Base-by-base conservation (phyloP, 2,888 invertebrate species). In the Macrophya alboannulata region DNA sequence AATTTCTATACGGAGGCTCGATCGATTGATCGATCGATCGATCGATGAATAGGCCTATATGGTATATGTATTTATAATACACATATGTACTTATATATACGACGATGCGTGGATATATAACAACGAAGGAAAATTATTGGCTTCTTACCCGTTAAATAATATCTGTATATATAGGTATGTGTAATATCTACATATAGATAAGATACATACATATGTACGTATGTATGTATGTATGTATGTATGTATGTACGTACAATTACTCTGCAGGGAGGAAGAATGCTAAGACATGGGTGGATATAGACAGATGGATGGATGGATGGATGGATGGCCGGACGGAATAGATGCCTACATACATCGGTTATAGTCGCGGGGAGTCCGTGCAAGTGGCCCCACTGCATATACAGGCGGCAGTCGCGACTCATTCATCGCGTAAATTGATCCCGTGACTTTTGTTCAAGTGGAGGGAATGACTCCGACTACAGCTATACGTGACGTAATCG, bases 401-500 rank as follows among this genome's bases (percentile, higher is more conserved):
- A 31, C 31, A 31, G n/a, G 17, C 21, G 21, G 62, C 62, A 12
- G 62, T 55, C 71, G n/a, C 71, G n/a, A 21, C 51, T 40, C 90
- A 90, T 89, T 89, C 88, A 86, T 77, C 77, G 89, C 89, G 89
- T 89, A 90, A 91, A 92, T 91, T 91, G 90, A 92, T 91, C 90
- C 89, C 89, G 88, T 89, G 90, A 90, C 91, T 90, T 87, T 76
- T 15, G 86, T 85, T 85, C 87, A 89, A 90, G 90, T 89, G 90
- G 88, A 88, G 89, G 88, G 89, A 91, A 91, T 89, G 89, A 90
- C 88, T 89, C 88, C 85, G 55, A 55, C 55, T 31, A 31, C 31
- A 31, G 31, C 17, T 55, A 51, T 74, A 71, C 9, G 86, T 90
- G 89, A 90, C 91, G 91, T 91, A 89, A 90, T 87, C 85, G 84